A percentile compares a stretch with the other conserved stretches of the same genome.
These are phyloP conservation scores for Troilus luridus DNA, from an alignment of 2,888 invertebrate species.

Conservation along the genomic window DNA sequence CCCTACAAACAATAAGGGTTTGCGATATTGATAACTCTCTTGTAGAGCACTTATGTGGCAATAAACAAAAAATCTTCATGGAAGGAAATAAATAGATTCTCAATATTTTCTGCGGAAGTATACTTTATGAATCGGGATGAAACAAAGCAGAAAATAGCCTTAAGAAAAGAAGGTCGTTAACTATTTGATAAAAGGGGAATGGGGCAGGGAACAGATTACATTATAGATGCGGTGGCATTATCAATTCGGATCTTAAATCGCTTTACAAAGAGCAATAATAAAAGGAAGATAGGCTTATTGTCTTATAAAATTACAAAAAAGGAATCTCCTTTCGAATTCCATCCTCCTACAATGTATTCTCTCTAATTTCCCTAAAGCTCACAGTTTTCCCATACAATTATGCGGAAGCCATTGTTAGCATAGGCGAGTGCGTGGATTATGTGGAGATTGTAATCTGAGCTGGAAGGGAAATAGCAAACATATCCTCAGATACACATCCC, in stretches of 20 bases:
- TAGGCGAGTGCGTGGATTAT: constrained; percentile 42
- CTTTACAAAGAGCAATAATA: constrained; percentile 32
- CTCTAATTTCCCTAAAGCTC: constrained; percentile 56
- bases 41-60: no score
- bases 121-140: background rate
- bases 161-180: constrained; percentile 4
- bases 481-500: constrained; percentile 40
- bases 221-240: constrained; percentile 26
- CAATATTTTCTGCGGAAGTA: background rate
- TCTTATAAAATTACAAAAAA: constrained; percentile 51
- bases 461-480: constrained; percentile 17
- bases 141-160: constrained; percentile 29
- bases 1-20: no score
- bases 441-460: constrained; percentile 46
- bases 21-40: no score
- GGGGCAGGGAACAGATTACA: constrained; percentile 6
- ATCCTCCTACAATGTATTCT: constrained; percentile 48
- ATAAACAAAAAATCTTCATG: no score
- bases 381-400: constrained; percentile 57
- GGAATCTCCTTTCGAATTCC: constrained; percentile 32
- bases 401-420: constrained; percentile 53
- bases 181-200: constrained; percentile 34
- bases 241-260: constrained; percentile 46
- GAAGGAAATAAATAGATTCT: no score
- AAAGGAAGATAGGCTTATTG: constrained; percentile 31